Base-by-base conservation (phyloP, 2,888 invertebrate genomes). In the Cryptus armator region DNA sequence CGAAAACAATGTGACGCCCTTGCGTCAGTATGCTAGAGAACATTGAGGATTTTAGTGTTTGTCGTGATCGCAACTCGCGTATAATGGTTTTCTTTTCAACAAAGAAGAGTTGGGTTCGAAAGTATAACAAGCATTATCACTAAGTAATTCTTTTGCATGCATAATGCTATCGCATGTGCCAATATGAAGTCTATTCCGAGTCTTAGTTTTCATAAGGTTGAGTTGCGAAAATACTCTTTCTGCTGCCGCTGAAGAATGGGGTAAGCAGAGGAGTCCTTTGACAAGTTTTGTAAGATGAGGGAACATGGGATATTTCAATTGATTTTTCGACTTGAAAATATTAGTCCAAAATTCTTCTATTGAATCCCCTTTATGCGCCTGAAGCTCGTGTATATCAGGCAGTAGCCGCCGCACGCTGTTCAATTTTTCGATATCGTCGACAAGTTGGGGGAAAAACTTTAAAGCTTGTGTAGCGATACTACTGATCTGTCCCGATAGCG, bases 341-440 rank as follows among this genome's bases (percentile, higher is more conserved):
- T 19, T 62, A 2, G 71, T 70, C 62, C 70, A 79, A 32, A 79
- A 79, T 62, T 70, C 79, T 70, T 79, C 79, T 32, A 79, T 71
- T 32, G 70, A 64, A 59, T 59, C 37, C 0, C 71, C 37, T 48
- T 67, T 66, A 16, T 29, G 67, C 14, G 1, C 6, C 56, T 74
- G 37, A 12, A 81, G 56, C n/a, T 81, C 67, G 7, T 59, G 24
- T 6, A 81, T 37, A 62, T 81, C 70, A 24, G 76, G 51, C 70
- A 82, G 53, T 62, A 82, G 64, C 14, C 75, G 59, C 81, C 64
- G 76, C 16, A 76, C 82, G 71, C 66, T 62, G n/a, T 82, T 76
- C 4, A 82, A 43, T 64, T 46, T 43, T 24, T 76, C 64, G 12
- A 70, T 70, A 70, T 76, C 19, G 48, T 68, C 76, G 3, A 82